A percentile compares a stretch with the other conserved stretches of the same genome.
Conservation (phyloP, 2,888 invertebrate genomes). For the Heliconius aoede region DNA sequence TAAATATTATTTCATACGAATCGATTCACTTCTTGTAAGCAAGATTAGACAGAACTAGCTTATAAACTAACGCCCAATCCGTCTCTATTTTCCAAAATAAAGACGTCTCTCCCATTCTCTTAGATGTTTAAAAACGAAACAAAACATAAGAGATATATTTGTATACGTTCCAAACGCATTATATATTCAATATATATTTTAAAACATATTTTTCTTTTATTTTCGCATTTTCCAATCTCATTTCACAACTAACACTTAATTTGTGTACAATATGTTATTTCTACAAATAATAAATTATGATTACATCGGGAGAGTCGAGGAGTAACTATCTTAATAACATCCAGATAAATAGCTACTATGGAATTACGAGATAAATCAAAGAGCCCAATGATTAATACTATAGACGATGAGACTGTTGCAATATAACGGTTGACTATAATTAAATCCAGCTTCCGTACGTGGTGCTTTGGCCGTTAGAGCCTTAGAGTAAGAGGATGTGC, state of each 20-base stretch:
- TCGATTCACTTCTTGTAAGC: neutral
- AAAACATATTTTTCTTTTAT: no score
- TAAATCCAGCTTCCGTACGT: constrained; percentile 79
- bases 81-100: no score
- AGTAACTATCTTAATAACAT: constrained; percentile 69
- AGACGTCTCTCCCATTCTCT: no score
- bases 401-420: constrained; percentile 70
- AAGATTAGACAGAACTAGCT: no score
- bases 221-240: neutral
- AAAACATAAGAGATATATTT: neutral
- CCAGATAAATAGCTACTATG: constrained; percentile 64
- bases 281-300: constrained; percentile 27
- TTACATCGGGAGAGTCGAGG: constrained; percentile 48
- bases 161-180: neutral
- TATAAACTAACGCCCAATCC: no score
- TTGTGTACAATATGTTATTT: constrained; percentile 24
- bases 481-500: neutral
- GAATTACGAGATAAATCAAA: constrained; percentile 81
- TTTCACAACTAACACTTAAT: constrained; percentile 12
- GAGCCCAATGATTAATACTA: constrained; percentile 75
- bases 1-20: neutral
- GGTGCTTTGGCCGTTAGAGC: constrained; percentile 49
- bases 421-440: constrained; percentile 79
- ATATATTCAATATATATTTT: no score
- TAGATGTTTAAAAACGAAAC: no score